These are phyloP conservation scores for Macrophya alboannulata DNA, from an alignment of 2,888 invertebrate species.

Conservation along the genomic window DNA sequence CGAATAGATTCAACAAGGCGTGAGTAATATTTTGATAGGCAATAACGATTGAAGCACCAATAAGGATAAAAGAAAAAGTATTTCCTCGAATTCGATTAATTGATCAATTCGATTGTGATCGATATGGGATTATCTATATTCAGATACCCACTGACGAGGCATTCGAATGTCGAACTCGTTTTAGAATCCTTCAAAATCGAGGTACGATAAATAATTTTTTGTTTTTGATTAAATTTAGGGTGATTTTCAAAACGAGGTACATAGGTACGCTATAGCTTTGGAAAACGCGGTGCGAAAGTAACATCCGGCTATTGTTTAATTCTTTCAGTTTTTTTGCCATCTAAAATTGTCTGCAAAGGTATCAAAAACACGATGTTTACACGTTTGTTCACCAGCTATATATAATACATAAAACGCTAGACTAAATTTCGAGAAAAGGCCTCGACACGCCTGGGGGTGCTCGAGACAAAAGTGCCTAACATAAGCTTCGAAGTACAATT, in stretches of 20 bases:
- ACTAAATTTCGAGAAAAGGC: background rate
- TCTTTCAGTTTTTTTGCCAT: background rate
- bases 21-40: background rate
- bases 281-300: background rate
- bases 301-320: background rate
- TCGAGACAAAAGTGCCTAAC: constrained; percentile 33
- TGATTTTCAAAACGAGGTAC: background rate
- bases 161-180: background rate
- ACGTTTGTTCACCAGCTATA: background rate
- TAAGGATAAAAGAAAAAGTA: background rate
- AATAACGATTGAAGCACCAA: background rate
- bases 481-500: constrained; percentile 33
- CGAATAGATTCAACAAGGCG: background rate
- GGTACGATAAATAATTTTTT: too few relatives aligned
- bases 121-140: background rate
- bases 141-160: background rate
- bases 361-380: background rate
- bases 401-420: background rate
- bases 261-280: background rate
- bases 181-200: background rate
- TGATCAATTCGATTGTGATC: constrained; percentile 5
- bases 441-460: constrained; percentile 23
- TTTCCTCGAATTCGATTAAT: background rate
- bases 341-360: background rate
- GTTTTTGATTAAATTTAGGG: background rate